phyloP scores from a whole-genome alignment of 2,797 vertebrate species.

The Todus mexicanus region DNA sequence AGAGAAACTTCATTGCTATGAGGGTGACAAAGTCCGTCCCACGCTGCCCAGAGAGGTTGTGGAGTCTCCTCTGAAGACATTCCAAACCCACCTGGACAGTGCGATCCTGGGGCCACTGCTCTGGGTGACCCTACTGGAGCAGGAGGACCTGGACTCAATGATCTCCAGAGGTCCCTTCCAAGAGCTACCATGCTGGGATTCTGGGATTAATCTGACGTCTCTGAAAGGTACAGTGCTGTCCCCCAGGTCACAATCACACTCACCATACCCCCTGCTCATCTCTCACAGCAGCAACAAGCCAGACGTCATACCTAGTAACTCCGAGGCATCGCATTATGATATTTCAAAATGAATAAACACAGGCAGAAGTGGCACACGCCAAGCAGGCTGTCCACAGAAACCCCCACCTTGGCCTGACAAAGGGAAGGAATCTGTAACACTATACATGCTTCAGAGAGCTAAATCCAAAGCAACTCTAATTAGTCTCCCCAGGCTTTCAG shows the following conservation, averaged over 20 bases:
- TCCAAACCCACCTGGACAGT: no score
- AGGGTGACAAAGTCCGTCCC: no score
- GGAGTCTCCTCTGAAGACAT: no score
- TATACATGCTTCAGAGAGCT: conserved; percentile 68
- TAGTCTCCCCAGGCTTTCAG: conserved; percentile 64
- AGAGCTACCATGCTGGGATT: background rate
- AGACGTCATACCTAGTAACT: background rate
- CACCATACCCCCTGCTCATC: background rate
- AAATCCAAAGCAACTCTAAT: conserved; percentile 73
- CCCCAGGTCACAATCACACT: rapidly evolving
- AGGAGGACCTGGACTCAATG: background rate
- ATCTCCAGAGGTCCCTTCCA: background rate
- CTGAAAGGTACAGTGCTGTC: background rate
- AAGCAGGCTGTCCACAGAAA: conserved; percentile 23
- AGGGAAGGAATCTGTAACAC: conserved; percentile 44
- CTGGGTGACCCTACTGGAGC: background rate
- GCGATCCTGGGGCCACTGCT: background rate
- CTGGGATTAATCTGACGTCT: background rate
- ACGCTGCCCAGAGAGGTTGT: no score
- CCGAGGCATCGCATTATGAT: background rate
- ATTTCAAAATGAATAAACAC: background rate
- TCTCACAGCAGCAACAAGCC: background rate
- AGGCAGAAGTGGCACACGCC: background rate
- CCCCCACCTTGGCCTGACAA: conserved; percentile 54
- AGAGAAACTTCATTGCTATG: no score